These are phyloP conservation scores for Glomeris maerens DNA, from an alignment of 1,140 invertebrate species.

Conservation along the genomic window DNA sequence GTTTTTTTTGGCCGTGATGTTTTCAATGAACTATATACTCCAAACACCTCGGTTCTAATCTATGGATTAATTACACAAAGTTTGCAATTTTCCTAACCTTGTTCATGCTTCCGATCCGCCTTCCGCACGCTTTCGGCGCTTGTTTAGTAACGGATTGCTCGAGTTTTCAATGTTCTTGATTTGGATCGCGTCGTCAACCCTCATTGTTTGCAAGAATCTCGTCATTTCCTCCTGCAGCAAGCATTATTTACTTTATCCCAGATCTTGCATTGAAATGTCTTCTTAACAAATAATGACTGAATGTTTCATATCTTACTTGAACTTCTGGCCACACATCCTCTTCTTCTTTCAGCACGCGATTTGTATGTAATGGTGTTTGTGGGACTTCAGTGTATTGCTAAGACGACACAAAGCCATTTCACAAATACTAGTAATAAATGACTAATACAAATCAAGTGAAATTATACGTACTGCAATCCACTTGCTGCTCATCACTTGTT, in stretches of 20 bases:
- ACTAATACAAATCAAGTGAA: slow-evolving; percentile 6
- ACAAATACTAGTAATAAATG: slow-evolving; percentile 7
- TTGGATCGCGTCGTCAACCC: slow-evolving; percentile 73
- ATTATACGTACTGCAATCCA: slow-evolving; percentile 66
- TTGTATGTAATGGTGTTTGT: slow-evolving; percentile 80
- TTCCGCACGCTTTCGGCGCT: slow-evolving; percentile 45
- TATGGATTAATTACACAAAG: too few relatives aligned
- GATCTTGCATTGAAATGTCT: slow-evolving; percentile 19
- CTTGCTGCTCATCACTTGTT: slow-evolving; percentile 74
- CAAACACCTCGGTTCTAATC: too few relatives aligned
- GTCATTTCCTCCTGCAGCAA: slow-evolving; percentile 87
- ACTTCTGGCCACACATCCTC: slow-evolving; percentile 90
- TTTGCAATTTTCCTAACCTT: too few relatives aligned
- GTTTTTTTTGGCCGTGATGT: too few relatives aligned
- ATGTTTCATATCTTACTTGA: slow-evolving; percentile 28
- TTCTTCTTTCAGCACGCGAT: slow-evolving; percentile 70
- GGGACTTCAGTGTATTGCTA: slow-evolving; percentile 80
- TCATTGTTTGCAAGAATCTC: slow-evolving; percentile 86
- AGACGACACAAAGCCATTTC: slow-evolving; percentile 4
- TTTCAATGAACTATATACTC: too few relatives aligned
- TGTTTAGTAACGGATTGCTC: slow-evolving; percentile 79
- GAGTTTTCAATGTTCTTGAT: slow-evolving; percentile 79
- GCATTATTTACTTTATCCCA: neutral
- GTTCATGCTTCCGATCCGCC: too few relatives aligned
- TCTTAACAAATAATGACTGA: slow-evolving; percentile 14